Evolutionary conservation across 2,797 vertebrate species (phyloP).

Genomic region (Phrynocephalus forsythii): DNA sequence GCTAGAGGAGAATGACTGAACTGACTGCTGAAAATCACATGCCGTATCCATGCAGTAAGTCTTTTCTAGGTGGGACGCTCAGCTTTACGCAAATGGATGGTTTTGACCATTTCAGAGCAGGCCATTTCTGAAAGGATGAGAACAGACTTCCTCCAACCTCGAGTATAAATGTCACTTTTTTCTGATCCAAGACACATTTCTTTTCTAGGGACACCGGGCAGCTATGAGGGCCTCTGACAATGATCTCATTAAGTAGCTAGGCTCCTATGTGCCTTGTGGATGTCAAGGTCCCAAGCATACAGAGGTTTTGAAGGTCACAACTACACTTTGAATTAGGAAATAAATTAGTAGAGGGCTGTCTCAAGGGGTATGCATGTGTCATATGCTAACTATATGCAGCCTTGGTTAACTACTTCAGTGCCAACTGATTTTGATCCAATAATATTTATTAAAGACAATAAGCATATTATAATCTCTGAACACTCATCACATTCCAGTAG

Average conservation of each 20-base stretch:
- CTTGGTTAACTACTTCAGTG: not conserved
- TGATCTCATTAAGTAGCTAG: too few relatives aligned
- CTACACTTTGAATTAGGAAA: not conserved
- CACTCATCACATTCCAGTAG: not conserved
- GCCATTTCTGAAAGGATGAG: too few relatives aligned
- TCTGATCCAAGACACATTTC: too few relatives aligned
- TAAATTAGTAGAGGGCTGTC: too few relatives aligned
- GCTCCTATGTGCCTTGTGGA: too few relatives aligned
- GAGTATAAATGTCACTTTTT: too few relatives aligned
- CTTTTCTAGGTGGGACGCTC: not conserved
- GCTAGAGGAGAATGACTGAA: not conserved
- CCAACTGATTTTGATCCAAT: not conserved
- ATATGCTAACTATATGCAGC: not conserved
- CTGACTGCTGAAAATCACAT: not conserved
- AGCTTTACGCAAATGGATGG: not conserved
- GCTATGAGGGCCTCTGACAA: too few relatives aligned
- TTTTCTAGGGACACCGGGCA: too few relatives aligned
- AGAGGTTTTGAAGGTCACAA: not conserved
- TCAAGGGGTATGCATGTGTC: not conserved
- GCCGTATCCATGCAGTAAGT: not conserved
- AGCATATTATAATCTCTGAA: not conserved
- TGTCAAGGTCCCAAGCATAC: not conserved
- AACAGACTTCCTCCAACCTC: too few relatives aligned
- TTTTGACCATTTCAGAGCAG: too few relatives aligned
- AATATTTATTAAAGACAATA: not conserved